Percentiles rank a stretch among this genome's conserved stretches.
Conservation (phyloP, 2,797 vertebrate genomes). For the Sebastes matsubarae region DNA sequence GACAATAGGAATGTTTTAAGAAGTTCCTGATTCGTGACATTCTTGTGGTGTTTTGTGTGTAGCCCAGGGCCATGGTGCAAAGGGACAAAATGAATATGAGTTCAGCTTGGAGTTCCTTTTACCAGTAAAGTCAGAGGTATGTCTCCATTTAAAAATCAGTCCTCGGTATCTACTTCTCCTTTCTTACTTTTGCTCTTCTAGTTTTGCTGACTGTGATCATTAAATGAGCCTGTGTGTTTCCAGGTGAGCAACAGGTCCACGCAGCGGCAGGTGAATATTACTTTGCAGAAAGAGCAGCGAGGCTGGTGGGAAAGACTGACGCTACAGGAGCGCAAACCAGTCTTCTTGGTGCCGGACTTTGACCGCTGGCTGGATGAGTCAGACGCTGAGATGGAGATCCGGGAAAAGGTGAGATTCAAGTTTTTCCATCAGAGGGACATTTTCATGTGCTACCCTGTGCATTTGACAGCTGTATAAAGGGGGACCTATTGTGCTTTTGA, state of each 20-base stretch:
- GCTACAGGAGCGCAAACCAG: constrained; percentile 89
- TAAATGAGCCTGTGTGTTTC: not conserved
- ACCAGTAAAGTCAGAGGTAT: constrained; percentile 89
- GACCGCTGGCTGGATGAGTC: constrained; percentile 98
- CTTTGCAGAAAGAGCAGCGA: constrained; percentile 86
- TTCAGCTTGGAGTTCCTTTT: constrained; percentile 92
- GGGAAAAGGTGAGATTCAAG: constrained; percentile 84
- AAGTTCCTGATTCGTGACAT: not conserved
- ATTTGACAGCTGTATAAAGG: not conserved
- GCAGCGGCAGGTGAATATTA: constrained; percentile 93
- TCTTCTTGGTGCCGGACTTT: constrained; percentile 92
- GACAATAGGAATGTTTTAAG: too few species aligned
- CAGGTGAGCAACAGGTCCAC: constrained; percentile 90
- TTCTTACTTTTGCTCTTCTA: not conserved
- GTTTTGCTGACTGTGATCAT: not conserved
- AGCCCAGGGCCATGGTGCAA: constrained; percentile 95
- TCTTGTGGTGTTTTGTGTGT: constrained; percentile 39
- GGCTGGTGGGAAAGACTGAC: constrained; percentile 94
- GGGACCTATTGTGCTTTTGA: too few species aligned
- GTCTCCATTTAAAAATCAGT: not conserved
- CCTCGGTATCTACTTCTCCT: not conserved
- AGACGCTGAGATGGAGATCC: constrained; percentile 95
- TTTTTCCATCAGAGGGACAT: not conserved
- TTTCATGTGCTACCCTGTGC: not conserved
- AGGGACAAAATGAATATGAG: constrained; percentile 93